Evolutionary conservation across 2,888 invertebrate genomes (phyloP).

Genomic region (Lottia scabra): DNA sequence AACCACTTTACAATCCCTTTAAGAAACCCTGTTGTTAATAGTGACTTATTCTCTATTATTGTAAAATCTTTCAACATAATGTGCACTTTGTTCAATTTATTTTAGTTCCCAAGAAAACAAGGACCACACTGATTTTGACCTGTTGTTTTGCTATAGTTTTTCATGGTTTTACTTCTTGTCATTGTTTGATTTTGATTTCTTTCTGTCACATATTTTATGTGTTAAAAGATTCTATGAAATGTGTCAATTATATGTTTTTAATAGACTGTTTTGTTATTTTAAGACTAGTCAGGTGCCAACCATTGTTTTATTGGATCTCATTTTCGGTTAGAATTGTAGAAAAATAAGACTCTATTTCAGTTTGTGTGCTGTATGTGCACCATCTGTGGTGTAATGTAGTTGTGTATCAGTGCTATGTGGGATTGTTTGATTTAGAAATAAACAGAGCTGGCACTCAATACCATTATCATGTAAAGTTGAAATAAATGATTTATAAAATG

Average conservation of each 20-base stretch:
- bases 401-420: background rate
- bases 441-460: background rate
- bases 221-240: conserved; percentile 4
- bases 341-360: background rate
- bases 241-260: conserved; percentile 1
- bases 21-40: no score
- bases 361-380: background rate
- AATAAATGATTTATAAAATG: conserved; percentile 4
- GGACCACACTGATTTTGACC: no score
- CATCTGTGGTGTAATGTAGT: background rate
- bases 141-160: no score
- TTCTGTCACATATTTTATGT: background rate
- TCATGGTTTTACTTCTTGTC: no score
- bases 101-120: no score
- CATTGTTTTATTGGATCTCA: background rate
- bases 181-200: background rate
- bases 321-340: background rate
- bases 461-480: background rate
- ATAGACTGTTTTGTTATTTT: conserved; percentile 1
- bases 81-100: no score
- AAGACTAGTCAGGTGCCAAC: background rate
- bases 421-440: conserved; percentile 4
- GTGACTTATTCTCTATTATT: no score
- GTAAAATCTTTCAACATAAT: no score
- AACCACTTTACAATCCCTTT: no score